Evolutionary conservation across 2,888 invertebrate genomes (phyloP).

Genomic region (Ceratothoa steindachneri): DNA sequence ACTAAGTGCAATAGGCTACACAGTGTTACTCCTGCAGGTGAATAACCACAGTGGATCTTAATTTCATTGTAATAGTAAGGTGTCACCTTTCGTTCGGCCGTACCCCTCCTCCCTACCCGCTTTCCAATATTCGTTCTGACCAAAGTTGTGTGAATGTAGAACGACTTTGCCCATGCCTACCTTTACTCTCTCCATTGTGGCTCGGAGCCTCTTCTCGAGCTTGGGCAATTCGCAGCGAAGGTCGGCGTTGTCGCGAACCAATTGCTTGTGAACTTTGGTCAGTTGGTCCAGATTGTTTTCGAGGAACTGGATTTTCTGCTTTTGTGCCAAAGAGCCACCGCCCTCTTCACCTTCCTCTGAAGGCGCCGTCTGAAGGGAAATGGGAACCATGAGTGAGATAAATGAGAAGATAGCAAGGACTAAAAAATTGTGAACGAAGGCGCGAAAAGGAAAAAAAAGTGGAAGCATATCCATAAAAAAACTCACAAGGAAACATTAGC

Average conservation of each 20-base stretch:
- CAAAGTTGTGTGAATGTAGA: no score
- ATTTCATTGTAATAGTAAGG: no score
- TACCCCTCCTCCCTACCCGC: no score
- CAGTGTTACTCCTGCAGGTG: no score
- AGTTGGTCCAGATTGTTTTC: slow-evolving; percentile 99
- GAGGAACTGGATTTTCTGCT: slow-evolving; percentile 98
- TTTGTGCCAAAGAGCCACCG: slow-evolving; percentile 92
- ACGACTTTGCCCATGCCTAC: no score
- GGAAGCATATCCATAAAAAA: no score
- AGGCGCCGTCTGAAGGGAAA: slow-evolving; percentile 49
- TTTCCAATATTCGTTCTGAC: no score
- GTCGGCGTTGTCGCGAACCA: slow-evolving; percentile 98
- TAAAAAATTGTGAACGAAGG: not conserved
- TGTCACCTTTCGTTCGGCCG: no score
- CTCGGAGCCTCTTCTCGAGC: slow-evolving; percentile 92
- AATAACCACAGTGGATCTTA: no score
- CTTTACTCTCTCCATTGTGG: slow-evolving; percentile 98
- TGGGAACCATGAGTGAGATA: not conserved
- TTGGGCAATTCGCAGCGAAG: slow-evolving; percentile 97
- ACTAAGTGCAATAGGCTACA: no score
- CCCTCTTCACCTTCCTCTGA: slow-evolving; percentile 76
- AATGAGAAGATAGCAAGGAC: not conserved
- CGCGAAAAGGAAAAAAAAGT: no score
- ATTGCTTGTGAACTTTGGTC: slow-evolving; percentile 91
- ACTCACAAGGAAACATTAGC: no score